These are phyloP conservation scores for Cnemophilus loriae DNA, from an alignment of 2,113 vertebrate species.

Conservation along the genomic window DNA sequence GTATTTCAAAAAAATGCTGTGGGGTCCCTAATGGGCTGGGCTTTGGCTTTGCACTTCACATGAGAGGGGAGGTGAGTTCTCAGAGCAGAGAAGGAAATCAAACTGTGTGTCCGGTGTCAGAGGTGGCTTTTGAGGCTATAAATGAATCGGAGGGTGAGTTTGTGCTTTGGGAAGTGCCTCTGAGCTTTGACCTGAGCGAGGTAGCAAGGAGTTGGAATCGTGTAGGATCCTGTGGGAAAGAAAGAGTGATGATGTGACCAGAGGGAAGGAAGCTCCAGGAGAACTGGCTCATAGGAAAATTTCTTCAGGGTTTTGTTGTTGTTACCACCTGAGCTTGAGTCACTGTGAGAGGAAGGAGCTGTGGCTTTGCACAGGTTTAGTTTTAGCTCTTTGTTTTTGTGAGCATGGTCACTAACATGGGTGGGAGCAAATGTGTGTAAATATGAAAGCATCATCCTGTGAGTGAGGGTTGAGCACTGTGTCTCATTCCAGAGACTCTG, in stretches of 20 bases:
- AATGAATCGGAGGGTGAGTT: background rate
- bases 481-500: background rate
- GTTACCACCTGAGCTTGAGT: background rate
- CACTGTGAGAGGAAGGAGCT: background rate
- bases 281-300: background rate
- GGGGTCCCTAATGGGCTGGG: background rate
- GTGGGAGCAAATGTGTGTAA: background rate
- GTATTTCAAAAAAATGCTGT: background rate
- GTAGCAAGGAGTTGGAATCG: background rate
- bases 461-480: background rate
- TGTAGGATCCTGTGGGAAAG: background rate
- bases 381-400: background rate
- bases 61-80: background rate
- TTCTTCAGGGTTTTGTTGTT: background rate
- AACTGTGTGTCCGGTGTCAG: background rate
- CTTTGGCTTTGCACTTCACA: background rate
- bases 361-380: background rate
- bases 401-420: rapidly evolving
- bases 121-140: background rate
- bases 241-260: background rate
- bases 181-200: background rate
- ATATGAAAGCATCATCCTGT: background rate
- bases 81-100: background rate
- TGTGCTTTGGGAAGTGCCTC: background rate
- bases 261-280: background rate